A percentile compares a stretch with the other conserved stretches of the same genome.
These are phyloP conservation scores for Pseudopodoces humilis DNA, from an alignment of 2,113 vertebrate species.

Conservation along the genomic window DNA sequence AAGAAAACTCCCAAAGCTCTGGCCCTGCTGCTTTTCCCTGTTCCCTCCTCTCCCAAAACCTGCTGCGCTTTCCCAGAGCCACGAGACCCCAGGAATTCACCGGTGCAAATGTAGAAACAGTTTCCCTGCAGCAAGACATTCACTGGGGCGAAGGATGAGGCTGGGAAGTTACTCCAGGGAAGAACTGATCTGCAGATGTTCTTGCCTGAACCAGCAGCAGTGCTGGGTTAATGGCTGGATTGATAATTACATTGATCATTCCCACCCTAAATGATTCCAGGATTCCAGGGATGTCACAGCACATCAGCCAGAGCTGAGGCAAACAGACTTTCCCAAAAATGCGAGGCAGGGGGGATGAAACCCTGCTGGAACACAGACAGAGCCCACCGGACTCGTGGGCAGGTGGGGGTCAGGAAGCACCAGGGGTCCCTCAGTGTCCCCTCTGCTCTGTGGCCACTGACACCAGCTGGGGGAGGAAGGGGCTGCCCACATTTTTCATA, in stretches of 20 bases:
- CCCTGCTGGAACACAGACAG: neutral
- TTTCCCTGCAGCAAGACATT: neutral
- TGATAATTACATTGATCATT: neutral
- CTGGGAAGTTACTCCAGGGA: neutral
- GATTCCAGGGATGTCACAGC: neutral
- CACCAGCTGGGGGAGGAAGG: accelerated
- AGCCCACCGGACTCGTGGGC: accelerated
- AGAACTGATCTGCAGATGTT: neutral
- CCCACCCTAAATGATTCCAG: neutral
- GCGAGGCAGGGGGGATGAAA: neutral
- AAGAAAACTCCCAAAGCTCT: neutral
- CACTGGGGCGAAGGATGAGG: neutral
- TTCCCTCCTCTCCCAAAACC: neutral
- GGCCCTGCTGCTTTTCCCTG: neutral
- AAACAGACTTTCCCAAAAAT: neutral
- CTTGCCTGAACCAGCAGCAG: neutral
- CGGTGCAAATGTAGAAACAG: neutral
- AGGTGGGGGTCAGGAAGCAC: neutral
- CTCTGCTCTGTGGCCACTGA: neutral
- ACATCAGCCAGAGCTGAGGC: neutral
- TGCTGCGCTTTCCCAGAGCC: accelerated
- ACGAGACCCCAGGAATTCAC: neutral
- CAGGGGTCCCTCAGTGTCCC: neutral
- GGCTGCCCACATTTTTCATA: neutral
- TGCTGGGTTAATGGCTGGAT: neutral